phyloP scores from a whole-genome alignment of 2,113 vertebrate genomes.

The Chionomys nivalis region DNA sequence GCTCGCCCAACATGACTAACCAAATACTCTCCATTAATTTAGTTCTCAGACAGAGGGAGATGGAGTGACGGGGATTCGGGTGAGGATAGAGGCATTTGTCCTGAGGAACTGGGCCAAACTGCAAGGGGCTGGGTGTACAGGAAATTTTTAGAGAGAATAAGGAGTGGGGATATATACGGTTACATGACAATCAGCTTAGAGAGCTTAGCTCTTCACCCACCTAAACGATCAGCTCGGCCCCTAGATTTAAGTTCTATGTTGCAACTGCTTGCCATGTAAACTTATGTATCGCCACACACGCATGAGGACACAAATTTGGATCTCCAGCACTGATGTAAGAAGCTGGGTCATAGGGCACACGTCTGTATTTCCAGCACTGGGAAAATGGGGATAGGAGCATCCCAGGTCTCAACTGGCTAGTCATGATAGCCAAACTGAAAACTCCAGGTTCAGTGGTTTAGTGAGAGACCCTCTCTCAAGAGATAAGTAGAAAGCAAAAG shows the following conservation, averaged over 20 bases:
- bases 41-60: conserved; percentile 76
- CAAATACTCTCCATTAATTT: conserved; percentile 84
- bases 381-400: neutral
- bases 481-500: neutral
- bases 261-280: neutral
- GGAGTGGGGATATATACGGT: neutral
- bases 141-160: neutral
- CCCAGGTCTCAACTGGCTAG: too few species aligned
- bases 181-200: neutral
- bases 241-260: neutral
- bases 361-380: neutral
- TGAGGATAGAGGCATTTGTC: neutral
- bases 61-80: conserved; percentile 65
- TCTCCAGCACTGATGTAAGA: neutral
- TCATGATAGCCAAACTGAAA: neutral
- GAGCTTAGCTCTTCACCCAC: neutral
- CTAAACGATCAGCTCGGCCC: neutral
- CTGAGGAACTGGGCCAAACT: neutral
- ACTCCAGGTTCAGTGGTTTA: neutral
- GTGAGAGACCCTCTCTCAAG: too few species aligned
- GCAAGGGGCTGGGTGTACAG: neutral
- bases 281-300: neutral
- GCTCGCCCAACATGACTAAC: conserved; percentile 86
- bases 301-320: too few species aligned
- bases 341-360: too few species aligned